Percentiles rank a stretch among this genome's conserved stretches.
Evolutionary conservation across 2,113 vertebrate genomes (phyloP).

Genomic region (Pelvicachromis taeniatus): DNA sequence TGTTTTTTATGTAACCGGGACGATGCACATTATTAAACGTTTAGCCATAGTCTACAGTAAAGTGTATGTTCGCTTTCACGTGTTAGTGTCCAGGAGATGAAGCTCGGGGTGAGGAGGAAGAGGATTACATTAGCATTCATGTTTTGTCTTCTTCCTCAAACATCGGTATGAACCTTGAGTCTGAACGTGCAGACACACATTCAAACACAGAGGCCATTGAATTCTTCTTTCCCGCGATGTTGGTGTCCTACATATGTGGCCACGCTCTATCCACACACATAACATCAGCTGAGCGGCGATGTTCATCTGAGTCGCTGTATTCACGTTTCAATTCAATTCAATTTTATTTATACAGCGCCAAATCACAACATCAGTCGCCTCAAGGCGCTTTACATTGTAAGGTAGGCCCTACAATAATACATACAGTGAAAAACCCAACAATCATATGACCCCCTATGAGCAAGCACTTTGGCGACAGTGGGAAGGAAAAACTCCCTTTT

Average conservation of each 20-base stretch:
- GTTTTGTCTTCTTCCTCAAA: fast-evolving
- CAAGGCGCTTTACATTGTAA: too few species aligned
- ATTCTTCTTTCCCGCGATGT: neutral
- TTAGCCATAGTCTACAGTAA: neutral
- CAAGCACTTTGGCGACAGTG: too few species aligned
- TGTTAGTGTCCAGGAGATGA: neutral
- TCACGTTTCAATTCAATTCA: too few species aligned
- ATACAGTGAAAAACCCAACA: too few species aligned
- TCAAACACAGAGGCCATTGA: fast-evolving
- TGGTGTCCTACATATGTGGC: neutral
- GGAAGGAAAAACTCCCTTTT: too few species aligned
- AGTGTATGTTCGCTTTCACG: fast-evolving
- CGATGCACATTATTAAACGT: neutral
- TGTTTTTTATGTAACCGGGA: neutral
- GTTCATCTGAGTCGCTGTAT: neutral
- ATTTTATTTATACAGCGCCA: too few species aligned
- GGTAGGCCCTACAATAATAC: too few species aligned
- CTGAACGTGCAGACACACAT: neutral
- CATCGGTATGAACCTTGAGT: neutral
- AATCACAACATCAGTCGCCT: too few species aligned
- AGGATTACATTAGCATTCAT: neutral
- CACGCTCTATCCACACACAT: too few species aligned
- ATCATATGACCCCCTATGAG: too few species aligned
- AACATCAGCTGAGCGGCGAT: too few species aligned
- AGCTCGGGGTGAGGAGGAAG: neutral